Evolutionary conservation across 2,888 invertebrate species (phyloP).

Genomic region (Ferdinandea cuprea): DNA sequence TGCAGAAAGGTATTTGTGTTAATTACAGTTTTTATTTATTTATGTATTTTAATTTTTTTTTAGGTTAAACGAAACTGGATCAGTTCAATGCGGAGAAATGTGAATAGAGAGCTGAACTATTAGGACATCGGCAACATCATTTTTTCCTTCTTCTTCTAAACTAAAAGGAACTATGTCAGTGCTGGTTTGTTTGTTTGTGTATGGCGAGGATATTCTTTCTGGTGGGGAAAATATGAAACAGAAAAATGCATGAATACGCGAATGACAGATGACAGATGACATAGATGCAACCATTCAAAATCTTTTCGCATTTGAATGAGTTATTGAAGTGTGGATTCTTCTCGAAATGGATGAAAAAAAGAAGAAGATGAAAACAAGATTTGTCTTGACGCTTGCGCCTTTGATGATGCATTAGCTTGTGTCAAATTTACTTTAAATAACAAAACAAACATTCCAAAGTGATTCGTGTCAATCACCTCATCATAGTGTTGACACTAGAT

Average conservation of each 20-base stretch:
- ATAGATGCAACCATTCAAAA: slow-evolving; percentile 1
- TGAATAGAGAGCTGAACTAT: slow-evolving; percentile 40
- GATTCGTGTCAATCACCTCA: slow-evolving; percentile 22
- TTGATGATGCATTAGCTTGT: too few species aligned
- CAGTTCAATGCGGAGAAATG: slow-evolving; percentile 67
- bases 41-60: slow-evolving; percentile 13
- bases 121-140: slow-evolving; percentile 52
- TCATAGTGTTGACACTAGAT: slow-evolving; percentile 4
- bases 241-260: slow-evolving; percentile 5
- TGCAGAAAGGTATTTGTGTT: slow-evolving; percentile 62
- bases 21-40: slow-evolving; percentile 49
- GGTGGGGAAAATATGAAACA: slow-evolving; percentile 33
- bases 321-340: neutral
- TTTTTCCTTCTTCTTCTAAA: slow-evolving; percentile 11
- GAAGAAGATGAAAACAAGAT: too few species aligned
- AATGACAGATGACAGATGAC: slow-evolving; percentile 34
- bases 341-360: too few species aligned
- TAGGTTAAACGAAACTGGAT: slow-evolving; percentile 62
- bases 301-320: slow-evolving; percentile 23
- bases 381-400: too few species aligned
- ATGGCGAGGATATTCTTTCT: slow-evolving; percentile 6
- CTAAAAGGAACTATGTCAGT: slow-evolving; percentile 45
- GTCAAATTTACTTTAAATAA: neutral
- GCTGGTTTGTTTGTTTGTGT: neutral
- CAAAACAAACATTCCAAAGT: neutral